Base-by-base conservation (phyloP, 2,113 vertebrate genomes). In the Paramisgurnus dabryanus region DNA sequence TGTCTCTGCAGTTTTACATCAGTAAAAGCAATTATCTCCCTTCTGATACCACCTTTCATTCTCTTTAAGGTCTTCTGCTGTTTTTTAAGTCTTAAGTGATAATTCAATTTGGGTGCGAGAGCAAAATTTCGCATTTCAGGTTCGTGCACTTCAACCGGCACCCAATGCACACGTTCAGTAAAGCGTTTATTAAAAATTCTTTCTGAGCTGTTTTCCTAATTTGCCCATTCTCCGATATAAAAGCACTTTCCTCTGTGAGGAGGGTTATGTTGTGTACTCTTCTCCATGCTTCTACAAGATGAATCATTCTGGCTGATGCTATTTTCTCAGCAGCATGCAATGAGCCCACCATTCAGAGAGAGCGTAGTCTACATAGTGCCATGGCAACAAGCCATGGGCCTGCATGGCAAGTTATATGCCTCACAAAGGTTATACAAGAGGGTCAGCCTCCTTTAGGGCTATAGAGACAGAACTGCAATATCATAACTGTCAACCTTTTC, bases 301-400 rank as follows among this genome's bases (percentile, higher is more conserved):
- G 72, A 83, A 79, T 81, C 70, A 85, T 87, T 79, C 83, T 82
- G 64, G 50, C 63, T 80, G 77, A 83, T 76, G 77, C 67, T 68
- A 79, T 86, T 86, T 86, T 86, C 80, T 80, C 80, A 80, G 57
- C 68, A 84, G 78, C 84, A 83, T 82, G 75, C 83, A 86, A 82
- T 84, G 75, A 83, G 80, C 63, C 74, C 84, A 81, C 83, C 80
- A 84, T 82, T 86, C 80, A 84, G 69, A 61, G 49, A 57, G 58
- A 80, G 58, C 67, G 27, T 81, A 78, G 79, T 83, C 79, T 65
- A 78, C 76, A 85, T 84, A 85, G 72, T 61, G 67, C 80, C 79
- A 84, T 85, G 80, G 85, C 84, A 85, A 84, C 84, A 83, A 77
- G 71, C 80, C 80, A 84, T 45, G 18, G 80, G 71, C 74, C 79